These are phyloP conservation scores for Fopius arisanus DNA, from an alignment of 1,140 invertebrate species.

Conservation along the genomic window DNA sequence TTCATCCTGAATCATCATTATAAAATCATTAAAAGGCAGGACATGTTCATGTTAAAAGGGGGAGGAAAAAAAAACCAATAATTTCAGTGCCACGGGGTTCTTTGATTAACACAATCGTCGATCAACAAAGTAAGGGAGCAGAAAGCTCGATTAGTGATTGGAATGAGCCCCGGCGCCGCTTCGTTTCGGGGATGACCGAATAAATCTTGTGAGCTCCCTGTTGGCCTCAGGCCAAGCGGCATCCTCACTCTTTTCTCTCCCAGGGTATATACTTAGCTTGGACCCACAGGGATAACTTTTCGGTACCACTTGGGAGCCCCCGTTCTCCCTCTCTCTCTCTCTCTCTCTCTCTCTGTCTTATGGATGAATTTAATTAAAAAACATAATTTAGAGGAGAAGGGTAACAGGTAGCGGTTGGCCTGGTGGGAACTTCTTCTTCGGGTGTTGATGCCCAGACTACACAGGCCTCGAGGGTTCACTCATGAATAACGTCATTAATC, in stretches of 20 bases:
- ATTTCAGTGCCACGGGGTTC: neutral
- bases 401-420: slow-evolving; percentile 61
- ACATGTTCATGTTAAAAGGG: no score
- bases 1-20: no score
- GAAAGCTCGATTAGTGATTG: slow-evolving; percentile 30
- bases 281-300: slow-evolving; percentile 26
- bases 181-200: slow-evolving; percentile 51
- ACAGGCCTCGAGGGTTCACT: slow-evolving; percentile 49
- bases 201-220: slow-evolving; percentile 64
- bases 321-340: slow-evolving; percentile 18
- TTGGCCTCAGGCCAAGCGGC: slow-evolving; percentile 54
- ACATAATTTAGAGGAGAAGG: slow-evolving; percentile 65
- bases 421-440: slow-evolving; percentile 59
- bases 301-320: slow-evolving; percentile 38
- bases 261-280: slow-evolving; percentile 41
- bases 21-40: no score
- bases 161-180: slow-evolving; percentile 38
- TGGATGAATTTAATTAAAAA: slow-evolving; percentile 66
- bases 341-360: slow-evolving; percentile 42
- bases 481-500: slow-evolving; percentile 67
- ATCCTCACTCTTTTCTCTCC: slow-evolving; percentile 28
- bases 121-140: slow-evolving; percentile 18
- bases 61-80: neutral
- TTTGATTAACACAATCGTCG: slow-evolving; percentile 11
- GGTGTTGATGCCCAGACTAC: slow-evolving; percentile 27